Conservation (phyloP, 64 coral and sea anemone genomes). For the Pachyseris speciosa region DNA sequence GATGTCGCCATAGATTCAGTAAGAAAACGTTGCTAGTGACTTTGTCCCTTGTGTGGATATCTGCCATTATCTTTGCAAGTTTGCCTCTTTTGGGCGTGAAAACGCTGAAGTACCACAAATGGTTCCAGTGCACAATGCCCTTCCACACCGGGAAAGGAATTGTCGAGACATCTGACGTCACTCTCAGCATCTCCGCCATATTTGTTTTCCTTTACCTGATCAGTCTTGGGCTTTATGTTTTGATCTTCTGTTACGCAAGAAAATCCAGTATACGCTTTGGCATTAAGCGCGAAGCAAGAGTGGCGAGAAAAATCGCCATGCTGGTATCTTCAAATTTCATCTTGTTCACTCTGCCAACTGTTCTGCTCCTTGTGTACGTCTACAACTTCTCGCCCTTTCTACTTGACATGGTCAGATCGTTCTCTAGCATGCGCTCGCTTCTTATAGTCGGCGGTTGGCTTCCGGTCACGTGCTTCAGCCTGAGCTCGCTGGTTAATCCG, state of each 20-base stretch:
- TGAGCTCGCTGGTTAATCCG: constrained; percentile 62
- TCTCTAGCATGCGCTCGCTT: constrained; percentile 31
- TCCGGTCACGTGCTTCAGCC: constrained; percentile 52
- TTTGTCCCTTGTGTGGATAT: constrained; percentile 27
- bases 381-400: constrained; percentile 41
- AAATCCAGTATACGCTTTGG: constrained; percentile 25
- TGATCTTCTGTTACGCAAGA: constrained; percentile 32
- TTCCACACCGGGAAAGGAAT: constrained; percentile 20
- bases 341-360: constrained; percentile 53
- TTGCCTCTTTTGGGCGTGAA: constrained; percentile 69
- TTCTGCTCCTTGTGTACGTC: constrained; percentile 59
- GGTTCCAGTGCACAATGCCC: constrained; percentile 80
- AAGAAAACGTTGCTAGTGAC: constrained; percentile 26
- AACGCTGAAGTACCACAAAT: constrained; percentile 65
- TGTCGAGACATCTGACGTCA: constrained; percentile 2
- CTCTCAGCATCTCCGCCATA: background rate
- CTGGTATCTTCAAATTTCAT: constrained; percentile 55
- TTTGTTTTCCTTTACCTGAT: constrained; percentile 17
- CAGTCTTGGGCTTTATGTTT: constrained; percentile 35
- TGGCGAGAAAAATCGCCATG: constrained; percentile 33
- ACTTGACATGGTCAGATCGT: constrained; percentile 2
- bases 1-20: constrained; percentile 46
- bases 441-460: constrained; percentile 62
- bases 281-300: constrained; percentile 54
- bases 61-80: constrained; percentile 24